These are phyloP conservation scores for Catagonus wagneri DNA, from an alignment of 2,113 vertebrate species.

Conservation along the genomic window DNA sequence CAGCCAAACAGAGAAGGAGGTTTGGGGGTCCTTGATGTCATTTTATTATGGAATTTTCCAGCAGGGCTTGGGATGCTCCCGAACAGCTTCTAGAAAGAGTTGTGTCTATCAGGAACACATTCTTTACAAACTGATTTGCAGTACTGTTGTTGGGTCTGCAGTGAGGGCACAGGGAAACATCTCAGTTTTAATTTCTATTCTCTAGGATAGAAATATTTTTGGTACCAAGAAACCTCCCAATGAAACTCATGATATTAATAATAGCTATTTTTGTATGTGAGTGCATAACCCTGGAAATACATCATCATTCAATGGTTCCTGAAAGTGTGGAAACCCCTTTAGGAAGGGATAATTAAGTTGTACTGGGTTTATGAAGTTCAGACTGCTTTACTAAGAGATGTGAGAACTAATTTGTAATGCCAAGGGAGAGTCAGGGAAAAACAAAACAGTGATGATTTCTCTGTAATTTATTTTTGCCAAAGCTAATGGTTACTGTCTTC, in stretches of 20 bases:
- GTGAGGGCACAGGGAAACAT: conserved; percentile 28
- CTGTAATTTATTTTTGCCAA: conserved; percentile 1
- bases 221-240: conserved; percentile 50
- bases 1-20: conserved; percentile 61
- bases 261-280: conserved; percentile 41
- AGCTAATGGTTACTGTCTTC: conserved; percentile 4
- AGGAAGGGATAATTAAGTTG: background rate
- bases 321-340: conserved; percentile 12
- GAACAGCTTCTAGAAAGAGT: background rate
- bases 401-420: background rate
- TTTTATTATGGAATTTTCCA: conserved; percentile 67
- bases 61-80: background rate
- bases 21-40: conserved; percentile 50
- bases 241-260: conserved; percentile 27
- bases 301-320: conserved; percentile 40
- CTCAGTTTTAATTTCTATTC: conserved; percentile 39
- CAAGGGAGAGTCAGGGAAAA: background rate
- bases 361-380: conserved; percentile 39
- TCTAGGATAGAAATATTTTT: conserved; percentile 55
- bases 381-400: background rate
- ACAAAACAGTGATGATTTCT: background rate
- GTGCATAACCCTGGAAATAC: background rate
- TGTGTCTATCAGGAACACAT: background rate
- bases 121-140: conserved; percentile 53
- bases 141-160: background rate